Base-by-base conservation (phyloP, 2,888 invertebrate species). In the Anticlea derivata region DNA sequence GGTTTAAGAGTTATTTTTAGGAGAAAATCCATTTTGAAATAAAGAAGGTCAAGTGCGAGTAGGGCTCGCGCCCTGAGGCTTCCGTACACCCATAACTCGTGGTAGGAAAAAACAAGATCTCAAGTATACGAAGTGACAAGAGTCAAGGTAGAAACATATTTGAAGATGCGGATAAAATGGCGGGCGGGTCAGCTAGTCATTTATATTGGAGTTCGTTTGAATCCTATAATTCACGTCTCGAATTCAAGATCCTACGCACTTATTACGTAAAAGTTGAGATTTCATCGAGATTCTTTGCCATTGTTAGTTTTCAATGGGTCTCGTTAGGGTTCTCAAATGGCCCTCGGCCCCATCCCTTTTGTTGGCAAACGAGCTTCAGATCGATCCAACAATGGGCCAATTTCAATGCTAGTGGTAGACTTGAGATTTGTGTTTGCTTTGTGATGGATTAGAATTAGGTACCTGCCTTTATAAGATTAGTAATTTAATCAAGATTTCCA, bases 301-400 rank as follows among this genome's bases (percentile, higher is more conserved):
- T 86, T 86, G 86, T 86, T 82, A 76, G 77, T 73, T 73, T 73
- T 86, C 74, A 84, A 84, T 83, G 69, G 78, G 68, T 68, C 85
- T 86, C 85, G 86, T 86, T 86, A 86, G 73, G 80, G 75, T 65
- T 70, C 73, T 71, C 73, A 78, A 85, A 83, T 77, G 80, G 81
- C 78, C 76, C 68, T 74, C 74, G 61, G 66, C 65, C 70, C 68
- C 73, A 78, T 74, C 72, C 75, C 84, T 76, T 82, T 87, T 86
- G 86, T 87, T 82, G 74, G 75, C 66, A 79, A 83, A 83, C 82
- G 82, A 83, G 76, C 75, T 73, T 75, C 78, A 80, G 85, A 86
- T 86, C 83, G 85, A 83, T 80, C 72, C 70, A 75, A 86, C 85
- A 86, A 86, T 86, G 64, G 78, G 58, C 79, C 80, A 81, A 85